Evolutionary conservation across 2,113 vertebrate genomes (phyloP), one percentile per base, ranked within the genome.

Genomic region (Carassius carassius): DNA sequence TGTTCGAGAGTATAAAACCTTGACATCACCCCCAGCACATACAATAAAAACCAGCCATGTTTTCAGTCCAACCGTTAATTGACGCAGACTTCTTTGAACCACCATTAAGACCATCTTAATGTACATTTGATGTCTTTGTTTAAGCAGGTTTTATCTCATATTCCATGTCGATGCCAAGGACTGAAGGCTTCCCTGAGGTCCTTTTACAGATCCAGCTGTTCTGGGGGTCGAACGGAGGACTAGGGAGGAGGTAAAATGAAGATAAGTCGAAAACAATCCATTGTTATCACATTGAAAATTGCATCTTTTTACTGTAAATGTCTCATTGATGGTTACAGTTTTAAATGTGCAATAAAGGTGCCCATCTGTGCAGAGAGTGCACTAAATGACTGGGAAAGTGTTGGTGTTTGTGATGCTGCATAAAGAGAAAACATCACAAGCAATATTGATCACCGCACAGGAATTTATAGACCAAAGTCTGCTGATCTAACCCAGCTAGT

Each of bases 1-100:
- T 87, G 49, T 76, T 84, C 49, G 51, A 8, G 23, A 69, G 10
- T 25, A 81, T 81, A 81, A 69, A 69, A 54, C 10, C 44, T 49
- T 67, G 23, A 81, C 78, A 81, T 81, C 60, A 54, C 25, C 44
- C 25, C 12, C 62, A 49, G 79, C 63, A 65, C 44, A 81, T 51
- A 69, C 5, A 81, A 69, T 81, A 29, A 81, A 65, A 78, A 63
- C 11, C 77, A 44, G 17, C 32, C 58, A 62, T n/a, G 21, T 62
- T 79, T 23, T 80, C 60, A 17, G 41, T 17, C 35, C n/a, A 65
- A 47, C 35, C 54, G 60, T 60, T 62, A 41, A 60, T 37, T 32
- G 12, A 78, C 1, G 37, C 12, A 78, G 19, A 78, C 14, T 13
- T 78, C 37, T 76, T 76, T 65, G 14, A 65, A 80, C 58, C 23